These are phyloP conservation scores for Lagopus leucura DNA, from an alignment of 2,113 vertebrate genomes.

Conservation along the genomic window DNA sequence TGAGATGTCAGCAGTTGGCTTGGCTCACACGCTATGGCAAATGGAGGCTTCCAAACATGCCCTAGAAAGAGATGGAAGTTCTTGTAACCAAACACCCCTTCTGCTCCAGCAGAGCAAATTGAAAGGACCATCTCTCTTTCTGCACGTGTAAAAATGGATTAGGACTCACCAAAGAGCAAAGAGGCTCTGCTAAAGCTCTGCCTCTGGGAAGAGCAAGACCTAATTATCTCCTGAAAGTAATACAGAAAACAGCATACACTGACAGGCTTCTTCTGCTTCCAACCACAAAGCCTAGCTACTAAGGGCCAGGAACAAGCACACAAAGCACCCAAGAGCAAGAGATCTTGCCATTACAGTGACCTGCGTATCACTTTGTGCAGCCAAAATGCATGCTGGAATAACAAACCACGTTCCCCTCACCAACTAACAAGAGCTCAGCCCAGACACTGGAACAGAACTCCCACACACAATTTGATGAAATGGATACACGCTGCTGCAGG, in stretches of 20 bases:
- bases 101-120: not conserved
- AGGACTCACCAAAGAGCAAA: not conserved
- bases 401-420: rapidly evolving
- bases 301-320: not conserved
- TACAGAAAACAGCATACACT: rapidly evolving
- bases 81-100: not conserved
- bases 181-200: not conserved
- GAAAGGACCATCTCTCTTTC: not conserved
- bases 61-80: not conserved
- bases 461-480: not conserved
- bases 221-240: not conserved
- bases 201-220: not conserved
- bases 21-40: rapidly evolving
- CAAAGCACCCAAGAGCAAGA: not conserved
- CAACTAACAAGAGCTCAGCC: not conserved
- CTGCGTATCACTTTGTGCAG: not conserved
- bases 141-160: rapidly evolving
- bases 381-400: not conserved
- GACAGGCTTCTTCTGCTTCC: not conserved
- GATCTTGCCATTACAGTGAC: not conserved
- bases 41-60: not conserved
- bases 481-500: too few species aligned
- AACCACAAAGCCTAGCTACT: not conserved
- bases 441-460: not conserved
- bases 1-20: not conserved